These are phyloP conservation scores for Oppia nitens DNA, from an alignment of 1,140 invertebrate species.

Conservation along the genomic window DNA sequence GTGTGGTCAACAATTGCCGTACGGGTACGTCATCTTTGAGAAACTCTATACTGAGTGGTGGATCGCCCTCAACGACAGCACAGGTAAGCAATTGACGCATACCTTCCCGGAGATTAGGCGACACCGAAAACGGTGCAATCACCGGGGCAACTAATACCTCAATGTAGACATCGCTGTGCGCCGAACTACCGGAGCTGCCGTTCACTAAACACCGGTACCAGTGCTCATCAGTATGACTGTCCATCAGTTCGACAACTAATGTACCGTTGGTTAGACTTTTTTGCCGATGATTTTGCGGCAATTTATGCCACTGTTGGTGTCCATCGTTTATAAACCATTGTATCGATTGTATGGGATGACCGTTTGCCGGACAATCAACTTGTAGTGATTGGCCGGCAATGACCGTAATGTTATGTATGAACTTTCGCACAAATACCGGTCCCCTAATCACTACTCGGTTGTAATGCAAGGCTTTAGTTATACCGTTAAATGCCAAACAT, in stretches of 20 bases:
- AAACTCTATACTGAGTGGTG: conserved; percentile 55
- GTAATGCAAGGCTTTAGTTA: conserved; percentile 52
- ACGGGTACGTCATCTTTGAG: conserved; percentile 53
- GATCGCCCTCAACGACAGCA: conserved; percentile 60
- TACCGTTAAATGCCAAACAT: conserved; percentile 65
- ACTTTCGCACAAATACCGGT: conserved; percentile 65
- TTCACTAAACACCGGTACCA: conserved; percentile 29
- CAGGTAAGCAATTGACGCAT: conserved; percentile 67
- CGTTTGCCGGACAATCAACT: conserved; percentile 80
- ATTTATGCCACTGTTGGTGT: conserved; percentile 15
- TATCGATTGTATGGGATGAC: conserved; percentile 72
- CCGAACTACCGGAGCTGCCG: conserved; percentile 69
- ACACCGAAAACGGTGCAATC: conserved; percentile 41
- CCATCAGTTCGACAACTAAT: conserved; percentile 81
- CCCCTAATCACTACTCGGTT: conserved; percentile 73
- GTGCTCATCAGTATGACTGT: conserved; percentile 40
- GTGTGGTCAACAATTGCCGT: conserved; percentile 1
- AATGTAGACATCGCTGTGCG: conserved; percentile 66
- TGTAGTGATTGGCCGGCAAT: conserved; percentile 65
- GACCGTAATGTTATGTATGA: conserved; percentile 76
- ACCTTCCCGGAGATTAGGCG: conserved; percentile 48
- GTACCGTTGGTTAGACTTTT: conserved; percentile 84
- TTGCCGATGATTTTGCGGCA: conserved; percentile 85
- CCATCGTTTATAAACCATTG: too few species aligned
- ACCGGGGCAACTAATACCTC: conserved; percentile 64